These are phyloP conservation scores for Noctilio leporinus DNA, from an alignment of 2,113 vertebrate species.

Conservation along the genomic window DNA sequence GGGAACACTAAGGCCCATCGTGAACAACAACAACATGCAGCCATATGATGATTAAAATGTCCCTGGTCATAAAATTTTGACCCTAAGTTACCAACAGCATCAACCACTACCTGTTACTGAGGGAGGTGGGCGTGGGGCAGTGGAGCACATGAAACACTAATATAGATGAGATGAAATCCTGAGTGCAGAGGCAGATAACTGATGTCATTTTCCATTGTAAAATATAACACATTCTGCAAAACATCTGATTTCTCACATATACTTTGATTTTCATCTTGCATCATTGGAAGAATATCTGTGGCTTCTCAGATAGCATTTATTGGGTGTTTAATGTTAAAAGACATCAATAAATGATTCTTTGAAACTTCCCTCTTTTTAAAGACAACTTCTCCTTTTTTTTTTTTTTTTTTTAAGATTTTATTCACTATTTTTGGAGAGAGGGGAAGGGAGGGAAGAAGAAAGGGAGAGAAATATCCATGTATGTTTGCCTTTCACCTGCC, in stretches of 20 bases:
- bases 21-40: not conserved
- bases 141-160: not conserved
- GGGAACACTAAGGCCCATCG: not conserved
- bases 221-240: not conserved
- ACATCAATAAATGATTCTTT: not conserved
- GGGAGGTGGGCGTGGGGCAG: not conserved
- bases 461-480: too few relatives aligned
- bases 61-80: not conserved
- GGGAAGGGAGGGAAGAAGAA: too few relatives aligned
- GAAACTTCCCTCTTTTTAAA: not conserved
- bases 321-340: not conserved
- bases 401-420: too few relatives aligned
- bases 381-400: not conserved
- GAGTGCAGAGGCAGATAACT: not conserved
- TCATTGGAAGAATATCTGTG: not conserved
- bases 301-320: not conserved
- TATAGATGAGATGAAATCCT: not conserved
- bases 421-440: too few relatives aligned
- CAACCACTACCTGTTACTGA: not conserved
- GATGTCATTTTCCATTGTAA: not conserved
- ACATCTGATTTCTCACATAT: not conserved
- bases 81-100: not conserved
- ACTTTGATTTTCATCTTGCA: not conserved
- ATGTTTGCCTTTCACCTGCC: too few relatives aligned
- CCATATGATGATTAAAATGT: not conserved